These are phyloP conservation scores for Zeugodacus cucurbitae DNA, from an alignment of 1,140 invertebrate genomes.

Conservation along the genomic window DNA sequence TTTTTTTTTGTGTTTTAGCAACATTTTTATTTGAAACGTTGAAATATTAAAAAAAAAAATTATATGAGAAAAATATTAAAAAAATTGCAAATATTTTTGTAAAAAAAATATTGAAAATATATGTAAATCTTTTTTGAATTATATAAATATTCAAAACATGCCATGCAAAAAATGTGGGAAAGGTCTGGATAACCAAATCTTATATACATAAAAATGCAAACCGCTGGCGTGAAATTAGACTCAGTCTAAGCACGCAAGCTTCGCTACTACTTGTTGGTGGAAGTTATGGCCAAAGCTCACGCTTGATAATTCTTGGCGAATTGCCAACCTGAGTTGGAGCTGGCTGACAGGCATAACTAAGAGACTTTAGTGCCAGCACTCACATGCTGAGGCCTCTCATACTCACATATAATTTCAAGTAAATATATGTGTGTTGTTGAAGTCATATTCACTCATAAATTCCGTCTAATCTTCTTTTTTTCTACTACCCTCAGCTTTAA, in stretches of 20 bases:
- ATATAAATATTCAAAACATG: too few relatives aligned
- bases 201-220: background rate
- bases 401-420: background rate
- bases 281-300: background rate
- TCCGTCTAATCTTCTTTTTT: background rate
- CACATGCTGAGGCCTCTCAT: background rate
- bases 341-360: conserved; percentile 11
- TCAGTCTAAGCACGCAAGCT: background rate
- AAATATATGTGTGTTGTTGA: background rate
- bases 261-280: too few relatives aligned
- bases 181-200: background rate
- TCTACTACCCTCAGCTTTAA: background rate
- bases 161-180: background rate
- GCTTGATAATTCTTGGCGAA: background rate
- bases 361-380: background rate
- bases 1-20: too few relatives aligned
- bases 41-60: too few relatives aligned
- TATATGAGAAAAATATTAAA: too few relatives aligned
- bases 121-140: too few relatives aligned
- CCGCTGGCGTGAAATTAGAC: background rate
- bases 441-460: background rate
- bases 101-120: too few relatives aligned
- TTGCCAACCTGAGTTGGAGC: background rate
- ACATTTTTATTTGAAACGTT: too few relatives aligned
- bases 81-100: too few relatives aligned